These are phyloP conservation scores for Scaptomyza hsui DNA, from an alignment of 1,140 invertebrate genomes.

Conservation along the genomic window DNA sequence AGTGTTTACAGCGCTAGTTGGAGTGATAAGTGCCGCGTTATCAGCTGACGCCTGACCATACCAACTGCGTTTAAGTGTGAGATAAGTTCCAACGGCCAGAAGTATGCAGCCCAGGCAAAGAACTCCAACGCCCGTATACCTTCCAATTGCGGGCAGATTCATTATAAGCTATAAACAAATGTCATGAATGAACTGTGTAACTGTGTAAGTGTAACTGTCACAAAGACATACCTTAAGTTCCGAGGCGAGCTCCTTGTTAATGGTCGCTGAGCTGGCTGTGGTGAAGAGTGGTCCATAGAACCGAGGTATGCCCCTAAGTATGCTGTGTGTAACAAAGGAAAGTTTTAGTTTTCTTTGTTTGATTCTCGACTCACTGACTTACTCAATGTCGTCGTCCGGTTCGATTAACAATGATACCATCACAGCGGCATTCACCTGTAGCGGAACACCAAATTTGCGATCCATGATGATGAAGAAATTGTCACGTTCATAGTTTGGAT, in stretches of 20 bases:
- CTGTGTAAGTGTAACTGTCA: neutral
- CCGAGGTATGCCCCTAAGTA: slow-evolving; percentile 55
- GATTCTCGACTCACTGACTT: no score
- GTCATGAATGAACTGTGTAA: slow-evolving; percentile 7
- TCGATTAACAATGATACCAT: slow-evolving; percentile 90
- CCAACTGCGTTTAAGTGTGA: slow-evolving; percentile 66
- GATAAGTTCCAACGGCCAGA: slow-evolving; percentile 39
- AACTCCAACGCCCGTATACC: slow-evolving; percentile 62
- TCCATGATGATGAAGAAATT: slow-evolving; percentile 89
- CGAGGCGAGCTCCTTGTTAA: slow-evolving; percentile 53
- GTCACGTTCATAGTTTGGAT: slow-evolving; percentile 88
- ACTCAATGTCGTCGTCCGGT: slow-evolving; percentile 85
- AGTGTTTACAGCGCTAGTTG: neutral
- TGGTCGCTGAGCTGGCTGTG: slow-evolving; percentile 59
- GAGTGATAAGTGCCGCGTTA: slow-evolving; percentile 35
- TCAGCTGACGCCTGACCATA: slow-evolving; percentile 56
- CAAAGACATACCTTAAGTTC: slow-evolving; percentile 56
- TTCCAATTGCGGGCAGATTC: slow-evolving; percentile 60
- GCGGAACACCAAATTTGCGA: slow-evolving; percentile 89
- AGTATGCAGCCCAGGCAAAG: slow-evolving; percentile 62
- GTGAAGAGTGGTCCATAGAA: slow-evolving; percentile 80
- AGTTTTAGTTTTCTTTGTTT: neutral
- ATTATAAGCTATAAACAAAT: slow-evolving; percentile 52
- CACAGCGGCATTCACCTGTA: slow-evolving; percentile 88
- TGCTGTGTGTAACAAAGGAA: slow-evolving; percentile 34